Percentiles rank a stretch among this genome's conserved stretches.
These are phyloP conservation scores for Phymatocera aterrima DNA, from an alignment of 2,888 invertebrate genomes.

Conservation along the genomic window DNA sequence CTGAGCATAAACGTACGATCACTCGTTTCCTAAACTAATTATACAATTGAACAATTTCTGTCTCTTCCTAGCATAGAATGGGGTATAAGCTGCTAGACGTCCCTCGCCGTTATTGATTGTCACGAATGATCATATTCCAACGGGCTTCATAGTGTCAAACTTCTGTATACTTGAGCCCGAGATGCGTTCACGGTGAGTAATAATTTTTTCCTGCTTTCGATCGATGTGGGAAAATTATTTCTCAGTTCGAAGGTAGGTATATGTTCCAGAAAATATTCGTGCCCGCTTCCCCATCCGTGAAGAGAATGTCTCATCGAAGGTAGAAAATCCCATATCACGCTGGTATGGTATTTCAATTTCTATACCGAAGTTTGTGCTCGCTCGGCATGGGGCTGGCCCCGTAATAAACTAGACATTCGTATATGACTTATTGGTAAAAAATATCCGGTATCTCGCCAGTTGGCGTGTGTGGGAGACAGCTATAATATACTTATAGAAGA, in stretches of 20 bases:
- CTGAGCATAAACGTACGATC: neutral
- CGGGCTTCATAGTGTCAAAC: too few species aligned
- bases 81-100: too few species aligned
- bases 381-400: neutral
- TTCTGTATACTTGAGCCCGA: too few species aligned
- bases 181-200: too few species aligned
- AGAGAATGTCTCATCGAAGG: neutral
- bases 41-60: too few species aligned
- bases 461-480: slow-evolving; percentile 13
- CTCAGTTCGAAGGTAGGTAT: neutral
- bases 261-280: slow-evolving; percentile 15
- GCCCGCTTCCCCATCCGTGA: neutral
- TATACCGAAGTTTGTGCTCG: neutral
- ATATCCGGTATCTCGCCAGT: slow-evolving; percentile 38
- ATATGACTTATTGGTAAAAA: slow-evolving; percentile 31
- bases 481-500: neutral
- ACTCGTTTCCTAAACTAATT: neutral
- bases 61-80: too few species aligned
- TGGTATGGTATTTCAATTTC: slow-evolving; percentile 26
- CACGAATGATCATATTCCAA: neutral
- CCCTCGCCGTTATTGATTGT: too few species aligned
- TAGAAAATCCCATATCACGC: neutral
- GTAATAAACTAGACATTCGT: slow-evolving; percentile 7
- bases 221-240: neutral
- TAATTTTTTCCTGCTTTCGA: neutral